These are phyloP conservation scores for Dorcus hopei DNA, from an alignment of 2,888 invertebrate genomes.

Conservation along the genomic window DNA sequence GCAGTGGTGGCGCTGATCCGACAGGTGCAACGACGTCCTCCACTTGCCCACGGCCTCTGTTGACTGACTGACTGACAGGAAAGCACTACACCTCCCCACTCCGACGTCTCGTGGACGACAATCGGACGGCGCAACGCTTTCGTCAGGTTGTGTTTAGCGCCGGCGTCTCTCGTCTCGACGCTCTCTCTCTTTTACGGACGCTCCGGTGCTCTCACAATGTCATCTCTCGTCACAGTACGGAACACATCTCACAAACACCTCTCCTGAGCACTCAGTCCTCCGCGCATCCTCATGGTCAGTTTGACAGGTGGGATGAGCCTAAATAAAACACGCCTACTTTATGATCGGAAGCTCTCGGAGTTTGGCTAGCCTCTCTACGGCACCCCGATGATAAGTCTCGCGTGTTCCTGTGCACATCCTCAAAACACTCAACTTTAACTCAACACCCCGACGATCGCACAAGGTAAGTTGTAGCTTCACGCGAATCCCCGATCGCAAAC, in stretches of 20 bases:
- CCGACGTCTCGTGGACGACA: constrained; percentile 24
- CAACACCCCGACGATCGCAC: not conserved
- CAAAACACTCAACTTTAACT: not conserved
- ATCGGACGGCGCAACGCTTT: constrained; percentile 42
- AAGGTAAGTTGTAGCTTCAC: not conserved
- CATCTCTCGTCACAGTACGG: constrained; percentile 49
- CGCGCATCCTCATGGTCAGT: constrained; percentile 49
- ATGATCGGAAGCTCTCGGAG: constrained; percentile 38
- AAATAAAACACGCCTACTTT: constrained; percentile 38
- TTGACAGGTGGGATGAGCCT: constrained; percentile 48
- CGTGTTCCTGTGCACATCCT: constrained; percentile 26
- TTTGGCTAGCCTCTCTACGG: constrained; percentile 41
- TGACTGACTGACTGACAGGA: constrained; percentile 52
- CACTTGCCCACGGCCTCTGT: constrained; percentile 44
- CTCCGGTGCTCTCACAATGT: constrained; percentile 38
- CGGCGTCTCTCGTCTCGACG: constrained; percentile 37
- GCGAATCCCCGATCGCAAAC: not conserved
- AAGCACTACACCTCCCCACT: constrained; percentile 43
- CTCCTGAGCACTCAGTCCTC: constrained; percentile 33
- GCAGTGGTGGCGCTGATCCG: not conserved
- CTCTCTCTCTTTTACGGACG: constrained; percentile 15
- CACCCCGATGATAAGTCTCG: constrained; percentile 38
- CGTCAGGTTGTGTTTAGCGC: constrained; percentile 45
- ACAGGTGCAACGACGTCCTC: constrained; percentile 40
- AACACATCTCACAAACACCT: constrained; percentile 40